These are phyloP conservation scores for Urocyon cinereoargenteus DNA, from an alignment of 2,797 vertebrate species.

Conservation along the genomic window DNA sequence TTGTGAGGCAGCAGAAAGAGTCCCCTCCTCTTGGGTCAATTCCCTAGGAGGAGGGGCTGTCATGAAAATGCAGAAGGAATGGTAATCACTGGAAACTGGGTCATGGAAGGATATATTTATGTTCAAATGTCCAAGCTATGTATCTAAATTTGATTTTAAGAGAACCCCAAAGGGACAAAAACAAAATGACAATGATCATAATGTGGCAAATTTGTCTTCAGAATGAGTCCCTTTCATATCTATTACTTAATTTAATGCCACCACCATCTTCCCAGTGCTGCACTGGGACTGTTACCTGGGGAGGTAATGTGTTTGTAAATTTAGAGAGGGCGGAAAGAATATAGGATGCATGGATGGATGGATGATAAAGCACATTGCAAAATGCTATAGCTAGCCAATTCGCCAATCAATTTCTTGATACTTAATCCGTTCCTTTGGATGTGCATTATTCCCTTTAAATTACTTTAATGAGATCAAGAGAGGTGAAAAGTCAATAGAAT, in stretches of 20 bases:
- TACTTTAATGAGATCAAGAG: neutral
- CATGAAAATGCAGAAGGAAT: constrained; percentile 35
- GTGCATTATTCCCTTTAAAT: neutral
- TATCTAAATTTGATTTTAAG: constrained; percentile 19
- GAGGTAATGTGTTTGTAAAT: neutral
- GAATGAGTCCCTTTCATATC: neutral
- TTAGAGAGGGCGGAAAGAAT: neutral
- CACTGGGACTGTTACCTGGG: neutral
- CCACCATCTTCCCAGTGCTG: neutral
- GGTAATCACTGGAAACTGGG: neutral
- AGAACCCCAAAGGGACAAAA: neutral
- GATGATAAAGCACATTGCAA: neutral
- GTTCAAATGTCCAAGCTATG: constrained; percentile 24
- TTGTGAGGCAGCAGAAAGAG: neutral
- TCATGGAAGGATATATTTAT: neutral
- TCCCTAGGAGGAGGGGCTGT: neutral
- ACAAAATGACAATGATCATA: neutral
- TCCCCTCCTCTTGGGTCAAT: neutral
- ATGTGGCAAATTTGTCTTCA: constrained; percentile 4
- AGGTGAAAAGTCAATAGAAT: neutral
- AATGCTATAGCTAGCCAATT: neutral
- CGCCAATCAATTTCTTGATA: neutral
- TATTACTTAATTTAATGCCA: neutral
- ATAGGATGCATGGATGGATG: neutral
- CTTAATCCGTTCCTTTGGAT: neutral